Percentiles rank a stretch among this genome's conserved stretches.
Conservation (phyloP, 1,140 invertebrate genomes). For the Pogonomyrmex barbatus region DNA sequence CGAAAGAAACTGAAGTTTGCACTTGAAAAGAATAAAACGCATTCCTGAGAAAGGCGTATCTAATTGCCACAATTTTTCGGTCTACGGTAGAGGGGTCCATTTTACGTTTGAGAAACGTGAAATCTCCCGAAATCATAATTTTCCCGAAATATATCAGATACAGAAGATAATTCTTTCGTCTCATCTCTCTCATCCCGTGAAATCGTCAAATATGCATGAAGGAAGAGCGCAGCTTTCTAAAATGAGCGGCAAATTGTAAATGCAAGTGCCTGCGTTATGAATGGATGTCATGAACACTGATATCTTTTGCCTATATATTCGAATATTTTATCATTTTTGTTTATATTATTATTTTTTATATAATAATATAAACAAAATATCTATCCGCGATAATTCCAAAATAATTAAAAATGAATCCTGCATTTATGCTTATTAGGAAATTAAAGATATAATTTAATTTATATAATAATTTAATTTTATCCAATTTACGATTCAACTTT, state of each 20-base stretch:
- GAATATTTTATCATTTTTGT: background rate
- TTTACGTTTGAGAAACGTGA: slow-evolving; percentile 27
- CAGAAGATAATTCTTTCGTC: slow-evolving; percentile 27
- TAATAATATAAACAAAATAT: too few relatives aligned
- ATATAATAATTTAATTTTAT: background rate
- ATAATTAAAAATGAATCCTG: too few relatives aligned
- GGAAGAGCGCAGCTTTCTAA: background rate
- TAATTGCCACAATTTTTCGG: background rate
- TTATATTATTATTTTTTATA: background rate
- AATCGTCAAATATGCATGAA: slow-evolving; percentile 46
- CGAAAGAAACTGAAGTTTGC: background rate
- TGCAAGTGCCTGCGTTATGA: slow-evolving; percentile 1
- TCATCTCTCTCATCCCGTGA: slow-evolving; percentile 5
- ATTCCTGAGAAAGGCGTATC: background rate
- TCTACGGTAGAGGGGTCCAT: background rate
- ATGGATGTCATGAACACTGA: background rate
- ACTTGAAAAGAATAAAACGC: slow-evolving; percentile 5
- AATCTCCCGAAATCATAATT: slow-evolving; percentile 33
- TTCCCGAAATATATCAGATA: background rate
- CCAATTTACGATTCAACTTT: background rate
- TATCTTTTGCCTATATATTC: background rate
- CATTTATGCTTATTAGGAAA: background rate
- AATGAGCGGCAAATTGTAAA: background rate
- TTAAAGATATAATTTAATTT: background rate
- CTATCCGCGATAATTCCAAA: background rate